Evolutionary conservation across 1,140 invertebrate species (phyloP), one percentile per base, ranked within the genome.

Genomic region (Solenopsis invicta): DNA sequence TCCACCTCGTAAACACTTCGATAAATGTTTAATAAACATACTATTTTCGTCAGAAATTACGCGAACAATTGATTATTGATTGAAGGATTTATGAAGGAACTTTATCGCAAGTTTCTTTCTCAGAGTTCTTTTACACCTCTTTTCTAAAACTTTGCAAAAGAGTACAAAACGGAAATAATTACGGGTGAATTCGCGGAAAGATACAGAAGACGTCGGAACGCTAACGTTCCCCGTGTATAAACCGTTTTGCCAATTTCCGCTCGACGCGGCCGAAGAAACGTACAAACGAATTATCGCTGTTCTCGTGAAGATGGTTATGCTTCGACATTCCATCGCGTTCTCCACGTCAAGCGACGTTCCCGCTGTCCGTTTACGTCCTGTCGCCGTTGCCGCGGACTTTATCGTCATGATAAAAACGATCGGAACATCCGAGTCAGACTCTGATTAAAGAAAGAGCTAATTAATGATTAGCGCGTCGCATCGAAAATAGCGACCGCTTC

Each of bases 391-490:
- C 41, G 71, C 37, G 29, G 66, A 18, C 64, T 52, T 50, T 4
- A 37, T 64, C 12, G 80, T 62, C 21, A 13, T 29, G 34, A 12
- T 67, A 87, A 86, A 85, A 89, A 91, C 61, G 50, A 56, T 82
- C 86, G 82, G 71, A 89, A 88, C 77, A 76, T 84, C 69, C 50
- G 21, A 64, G 82, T 29, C 69, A 71, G 88, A 89, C 85, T 84
- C 61, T 74, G 89, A 87, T 90, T 86, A 67, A 92, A 89, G 88
- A 91, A 88, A 59, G 88, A 76, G 78, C 88, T 91, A 93, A 93
- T 93, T 90, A 93, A 93, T 89, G 90, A 93, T 92, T 92, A 92
- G 87, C 89, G 78, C 85, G 72, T 64, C 77, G 78, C 69, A 89
- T 78, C 48, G 67, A 87, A 84, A 87, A 89, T 89, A 89, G 72